Percentiles rank a stretch among this genome's conserved stretches.
phyloP scores from a whole-genome alignment of 2,797 vertebrate species.

The Phoeniculus purpureus region DNA sequence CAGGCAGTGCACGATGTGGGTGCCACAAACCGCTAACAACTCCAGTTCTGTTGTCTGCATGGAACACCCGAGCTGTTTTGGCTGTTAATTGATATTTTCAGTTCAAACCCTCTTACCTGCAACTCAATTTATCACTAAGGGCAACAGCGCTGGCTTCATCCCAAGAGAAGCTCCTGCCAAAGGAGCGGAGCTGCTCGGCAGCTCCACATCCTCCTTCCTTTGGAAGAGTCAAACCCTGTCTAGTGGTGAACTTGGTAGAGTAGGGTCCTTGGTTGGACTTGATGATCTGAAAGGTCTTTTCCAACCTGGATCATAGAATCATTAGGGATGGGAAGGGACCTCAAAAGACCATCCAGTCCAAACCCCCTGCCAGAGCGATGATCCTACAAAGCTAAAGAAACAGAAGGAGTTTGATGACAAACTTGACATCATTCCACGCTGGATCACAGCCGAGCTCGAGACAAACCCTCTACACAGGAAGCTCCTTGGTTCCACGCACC shows the following conservation, averaged over 20 bases:
- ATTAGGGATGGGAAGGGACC: too few relatives aligned
- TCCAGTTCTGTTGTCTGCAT: not conserved
- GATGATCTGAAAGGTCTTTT: too few relatives aligned
- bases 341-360: too few relatives aligned
- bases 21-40: too few relatives aligned
- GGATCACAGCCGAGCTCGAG: not conserved
- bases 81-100: not conserved
- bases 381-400: not conserved
- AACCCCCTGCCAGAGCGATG: too few relatives aligned
- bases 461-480: not conserved
- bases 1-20: not conserved
- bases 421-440: too few relatives aligned
- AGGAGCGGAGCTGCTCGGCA: not conserved
- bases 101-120: not conserved
- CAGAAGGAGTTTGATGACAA: not conserved
- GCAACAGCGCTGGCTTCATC: not conserved
- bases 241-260: too few relatives aligned
- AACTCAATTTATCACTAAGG: not conserved
- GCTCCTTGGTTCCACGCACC: slow-evolving; percentile 41
- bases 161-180: not conserved
- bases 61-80: too few relatives aligned
- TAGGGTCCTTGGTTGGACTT: too few relatives aligned
- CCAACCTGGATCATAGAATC: too few relatives aligned
- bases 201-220: not conserved
- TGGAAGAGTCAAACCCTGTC: accelerated